Conservation (phyloP, 2,888 invertebrate genomes). For the Nymphalis polychloros region DNA sequence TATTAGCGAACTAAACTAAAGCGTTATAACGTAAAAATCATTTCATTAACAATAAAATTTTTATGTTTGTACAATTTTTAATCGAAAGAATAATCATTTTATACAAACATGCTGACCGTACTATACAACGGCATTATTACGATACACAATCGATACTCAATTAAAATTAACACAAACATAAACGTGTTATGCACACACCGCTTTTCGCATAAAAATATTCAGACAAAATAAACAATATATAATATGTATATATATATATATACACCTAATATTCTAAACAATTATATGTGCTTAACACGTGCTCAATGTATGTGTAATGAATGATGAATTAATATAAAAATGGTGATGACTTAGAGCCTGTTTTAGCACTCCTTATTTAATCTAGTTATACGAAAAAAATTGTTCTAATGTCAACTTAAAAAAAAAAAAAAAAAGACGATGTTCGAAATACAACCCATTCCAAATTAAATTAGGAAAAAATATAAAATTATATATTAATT, state of each 20-base stretch:
- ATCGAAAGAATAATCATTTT: not conserved
- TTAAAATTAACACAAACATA: constrained; percentile 16
- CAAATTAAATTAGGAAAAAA: too few species aligned
- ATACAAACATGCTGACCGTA: too few species aligned
- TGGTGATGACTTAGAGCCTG: constrained; percentile 16
- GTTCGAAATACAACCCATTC: too few species aligned
- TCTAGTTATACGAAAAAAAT: not conserved
- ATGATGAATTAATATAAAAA: constrained; percentile 24
- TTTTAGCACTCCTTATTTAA: constrained; percentile 16
- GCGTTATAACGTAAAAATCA: constrained; percentile 12
- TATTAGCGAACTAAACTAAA: constrained; percentile 33
- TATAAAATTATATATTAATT: too few species aligned
- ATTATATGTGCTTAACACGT: constrained; percentile 16
- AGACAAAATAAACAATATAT: not conserved
- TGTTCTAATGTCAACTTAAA: not conserved
- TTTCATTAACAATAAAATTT: constrained; percentile 2
- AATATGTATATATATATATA: not conserved
- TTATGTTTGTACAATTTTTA: constrained; percentile 14
- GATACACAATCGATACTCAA: not conserved
- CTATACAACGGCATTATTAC: not conserved
- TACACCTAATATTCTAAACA: constrained; percentile 11
- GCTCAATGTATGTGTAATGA: constrained; percentile 15
- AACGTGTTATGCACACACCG: not conserved
- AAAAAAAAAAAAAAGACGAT: too few species aligned
- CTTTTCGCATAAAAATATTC: constrained; percentile 15